These are phyloP conservation scores for Astur gentilis DNA, from an alignment of 2,113 vertebrate species.

Conservation along the genomic window DNA sequence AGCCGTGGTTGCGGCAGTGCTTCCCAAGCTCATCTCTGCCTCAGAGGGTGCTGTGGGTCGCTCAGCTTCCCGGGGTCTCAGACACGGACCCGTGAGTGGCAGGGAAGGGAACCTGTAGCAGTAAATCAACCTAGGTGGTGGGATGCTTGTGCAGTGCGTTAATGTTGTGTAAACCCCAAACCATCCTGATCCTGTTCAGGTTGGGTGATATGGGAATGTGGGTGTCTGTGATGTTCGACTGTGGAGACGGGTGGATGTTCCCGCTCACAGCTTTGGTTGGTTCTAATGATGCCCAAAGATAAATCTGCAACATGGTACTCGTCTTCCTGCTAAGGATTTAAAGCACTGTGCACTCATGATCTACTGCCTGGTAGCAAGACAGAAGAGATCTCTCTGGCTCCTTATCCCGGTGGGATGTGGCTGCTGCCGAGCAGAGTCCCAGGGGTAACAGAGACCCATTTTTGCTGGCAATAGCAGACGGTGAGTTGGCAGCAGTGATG, in stretches of 20 bases:
- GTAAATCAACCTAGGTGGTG: background rate
- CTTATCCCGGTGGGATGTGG: background rate
- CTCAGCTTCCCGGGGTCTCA: background rate
- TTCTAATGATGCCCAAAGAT: background rate
- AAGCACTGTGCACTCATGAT: background rate
- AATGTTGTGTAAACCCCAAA: background rate
- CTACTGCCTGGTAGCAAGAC: background rate
- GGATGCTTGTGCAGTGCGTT: background rate
- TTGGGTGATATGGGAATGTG: fast-evolving
- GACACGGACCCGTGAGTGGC: background rate
- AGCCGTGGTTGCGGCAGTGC: background rate
- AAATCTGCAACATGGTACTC: fast-evolving
- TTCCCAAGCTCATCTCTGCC: background rate
- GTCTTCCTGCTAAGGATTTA: background rate
- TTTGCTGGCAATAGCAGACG: background rate
- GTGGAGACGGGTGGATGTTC: background rate
- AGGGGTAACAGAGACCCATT: fast-evolving
- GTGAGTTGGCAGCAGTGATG: background rate
- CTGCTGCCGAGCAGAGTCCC: background rate
- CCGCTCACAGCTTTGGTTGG: background rate
- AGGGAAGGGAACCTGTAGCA: background rate
- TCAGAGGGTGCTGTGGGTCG: fast-evolving
- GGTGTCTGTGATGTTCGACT: fast-evolving
- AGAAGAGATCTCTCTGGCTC: background rate
- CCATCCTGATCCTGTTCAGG: background rate